phyloP scores from a whole-genome alignment of 2,113 vertebrate genomes.

The Gasterosteus nipponicus region DNA sequence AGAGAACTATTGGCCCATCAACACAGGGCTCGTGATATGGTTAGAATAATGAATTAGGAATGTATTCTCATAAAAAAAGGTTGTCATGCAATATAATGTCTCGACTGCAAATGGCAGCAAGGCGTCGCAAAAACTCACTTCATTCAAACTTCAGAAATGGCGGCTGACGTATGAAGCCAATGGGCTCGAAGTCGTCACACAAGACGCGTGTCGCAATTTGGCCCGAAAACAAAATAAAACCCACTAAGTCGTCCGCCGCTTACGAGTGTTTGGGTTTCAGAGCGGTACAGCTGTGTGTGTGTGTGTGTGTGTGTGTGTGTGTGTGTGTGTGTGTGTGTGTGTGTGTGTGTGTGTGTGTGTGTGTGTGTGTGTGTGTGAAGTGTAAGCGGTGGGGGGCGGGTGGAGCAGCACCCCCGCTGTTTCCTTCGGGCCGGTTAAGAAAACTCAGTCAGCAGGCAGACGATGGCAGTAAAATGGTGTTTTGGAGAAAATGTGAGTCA shows the following conservation, averaged over 20 bases:
- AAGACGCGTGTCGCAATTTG: not conserved
- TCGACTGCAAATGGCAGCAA: not conserved
- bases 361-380: not conserved
- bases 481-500: not conserved
- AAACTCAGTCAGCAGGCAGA: not conserved
- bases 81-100: not conserved
- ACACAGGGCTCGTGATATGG: not conserved
- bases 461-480: not conserved
- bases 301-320: too few species aligned
- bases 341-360: too few species aligned
- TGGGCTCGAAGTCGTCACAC: not conserved
- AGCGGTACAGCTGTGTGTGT: not conserved
- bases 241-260: not conserved
- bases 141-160: not conserved
- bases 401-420: not conserved
- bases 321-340: not conserved
- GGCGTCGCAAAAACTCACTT: not conserved
- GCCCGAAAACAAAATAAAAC: not conserved
- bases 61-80: not conserved
- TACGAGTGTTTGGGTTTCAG: not conserved
- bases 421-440: not conserved
- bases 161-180: not conserved
- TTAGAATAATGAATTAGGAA: not conserved
- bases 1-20: not conserved
- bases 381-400: too few species aligned